These are phyloP conservation scores for Tachysurus fulvidraco DNA, from an alignment of 2,113 vertebrate genomes.

Conservation along the genomic window DNA sequence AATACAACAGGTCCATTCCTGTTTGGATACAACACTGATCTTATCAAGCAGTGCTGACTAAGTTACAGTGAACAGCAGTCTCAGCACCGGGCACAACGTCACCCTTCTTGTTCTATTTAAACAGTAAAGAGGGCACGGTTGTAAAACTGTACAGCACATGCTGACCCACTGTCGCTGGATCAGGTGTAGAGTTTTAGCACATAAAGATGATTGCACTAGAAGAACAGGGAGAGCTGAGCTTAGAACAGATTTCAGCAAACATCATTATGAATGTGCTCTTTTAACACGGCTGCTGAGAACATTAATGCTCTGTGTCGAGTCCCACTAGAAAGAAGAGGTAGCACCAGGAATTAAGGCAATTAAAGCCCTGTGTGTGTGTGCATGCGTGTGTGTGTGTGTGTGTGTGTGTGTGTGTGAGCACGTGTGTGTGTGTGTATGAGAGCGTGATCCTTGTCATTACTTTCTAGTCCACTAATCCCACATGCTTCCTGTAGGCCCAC, in stretches of 20 bases:
- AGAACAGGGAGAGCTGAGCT: slow-evolving; percentile 28
- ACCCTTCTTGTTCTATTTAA: slow-evolving; percentile 32
- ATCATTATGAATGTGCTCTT: slow-evolving; percentile 13
- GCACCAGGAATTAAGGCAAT: slow-evolving; percentile 44
- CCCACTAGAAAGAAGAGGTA: slow-evolving; percentile 24
- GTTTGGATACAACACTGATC: slow-evolving; percentile 20
- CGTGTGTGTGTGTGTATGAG: not conserved
- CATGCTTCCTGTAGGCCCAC: slow-evolving; percentile 35
- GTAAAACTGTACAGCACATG: not conserved
- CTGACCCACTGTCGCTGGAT: slow-evolving; percentile 6
- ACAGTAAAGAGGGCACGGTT: slow-evolving; percentile 33
- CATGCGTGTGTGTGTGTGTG: not conserved
- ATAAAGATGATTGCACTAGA: not conserved
- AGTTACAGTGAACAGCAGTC: slow-evolving; percentile 15
- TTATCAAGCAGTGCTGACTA: slow-evolving; percentile 30
- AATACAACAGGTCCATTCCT: slow-evolving; percentile 25
- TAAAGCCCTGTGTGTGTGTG: slow-evolving; percentile 22
- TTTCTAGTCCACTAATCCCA: slow-evolving; percentile 35
- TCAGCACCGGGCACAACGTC: not conserved
- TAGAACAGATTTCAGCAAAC: slow-evolving; percentile 27
- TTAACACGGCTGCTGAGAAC: slow-evolving; percentile 8
- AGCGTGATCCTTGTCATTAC: not conserved
- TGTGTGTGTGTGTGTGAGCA: no score
- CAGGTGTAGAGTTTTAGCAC: not conserved
- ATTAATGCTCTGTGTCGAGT: slow-evolving; percentile 14